Conservation (phyloP, 2,888 invertebrate species). For the Cistogaster globosa region DNA sequence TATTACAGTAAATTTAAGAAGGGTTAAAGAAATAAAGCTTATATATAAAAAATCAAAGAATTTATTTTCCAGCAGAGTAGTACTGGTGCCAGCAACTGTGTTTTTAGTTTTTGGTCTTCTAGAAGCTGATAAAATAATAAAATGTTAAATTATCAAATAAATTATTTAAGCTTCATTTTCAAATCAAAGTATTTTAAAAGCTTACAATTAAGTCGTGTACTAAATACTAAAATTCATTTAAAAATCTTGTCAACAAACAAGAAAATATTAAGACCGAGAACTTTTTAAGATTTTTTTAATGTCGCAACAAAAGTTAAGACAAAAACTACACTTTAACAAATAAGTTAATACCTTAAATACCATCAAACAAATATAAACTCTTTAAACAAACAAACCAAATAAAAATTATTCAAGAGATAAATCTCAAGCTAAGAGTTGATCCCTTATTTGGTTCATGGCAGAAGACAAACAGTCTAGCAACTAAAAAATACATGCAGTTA, state of each 20-base stretch:
- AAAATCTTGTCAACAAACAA: constrained; percentile 22
- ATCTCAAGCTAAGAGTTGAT: constrained; percentile 53
- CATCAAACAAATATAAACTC: constrained; percentile 54
- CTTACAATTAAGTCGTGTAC: background rate
- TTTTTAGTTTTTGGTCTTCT: too few relatives aligned
- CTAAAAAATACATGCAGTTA: constrained; percentile 16
- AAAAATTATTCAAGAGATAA: constrained; percentile 57
- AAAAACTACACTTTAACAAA: constrained; percentile 61
- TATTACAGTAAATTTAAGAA: too few relatives aligned
- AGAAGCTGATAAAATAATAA: too few relatives aligned
- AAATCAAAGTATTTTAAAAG: too few relatives aligned
- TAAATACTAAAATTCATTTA: background rate
- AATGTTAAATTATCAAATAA: too few relatives aligned
- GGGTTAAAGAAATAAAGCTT: too few relatives aligned
- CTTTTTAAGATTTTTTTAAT: constrained; percentile 19
- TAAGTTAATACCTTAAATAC: constrained; percentile 67
- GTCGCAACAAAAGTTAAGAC: background rate
- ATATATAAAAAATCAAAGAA: too few relatives aligned
- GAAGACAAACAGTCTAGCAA: constrained; percentile 36
- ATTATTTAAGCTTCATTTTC: too few relatives aligned
- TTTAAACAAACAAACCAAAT: constrained; percentile 9
- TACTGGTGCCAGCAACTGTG: too few relatives aligned
- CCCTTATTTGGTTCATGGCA: constrained; percentile 50
- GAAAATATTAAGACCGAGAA: background rate
- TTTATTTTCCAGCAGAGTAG: too few relatives aligned